Conservation (phyloP, 2,888 invertebrate species). For the Linnaemya vulpina region DNA sequence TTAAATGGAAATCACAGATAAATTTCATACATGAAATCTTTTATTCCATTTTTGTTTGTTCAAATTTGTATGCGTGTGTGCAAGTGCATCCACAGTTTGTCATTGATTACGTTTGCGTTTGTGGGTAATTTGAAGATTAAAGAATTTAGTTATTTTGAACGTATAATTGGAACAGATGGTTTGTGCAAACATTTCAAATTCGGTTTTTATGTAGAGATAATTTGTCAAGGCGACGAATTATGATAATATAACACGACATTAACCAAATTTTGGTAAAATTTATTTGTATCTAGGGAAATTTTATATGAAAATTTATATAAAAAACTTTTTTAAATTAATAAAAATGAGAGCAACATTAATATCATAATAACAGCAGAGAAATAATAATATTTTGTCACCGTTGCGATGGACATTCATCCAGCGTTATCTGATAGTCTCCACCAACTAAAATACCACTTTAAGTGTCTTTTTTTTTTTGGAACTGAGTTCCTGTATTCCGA, state of each 20-base stretch:
- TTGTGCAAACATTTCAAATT: constrained; percentile 72
- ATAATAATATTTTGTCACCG: no score
- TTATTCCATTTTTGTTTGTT: constrained; percentile 54
- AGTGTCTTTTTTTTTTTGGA: no score
- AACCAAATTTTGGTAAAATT: background rate
- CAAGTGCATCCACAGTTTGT: background rate
- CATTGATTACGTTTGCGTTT: constrained; percentile 49
- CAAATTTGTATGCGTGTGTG: constrained; percentile 26
- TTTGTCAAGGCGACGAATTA: constrained; percentile 65
- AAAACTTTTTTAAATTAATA: no score
- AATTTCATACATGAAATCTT: constrained; percentile 62
- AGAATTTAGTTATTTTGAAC: constrained; percentile 29
- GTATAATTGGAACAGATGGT: constrained; percentile 73
- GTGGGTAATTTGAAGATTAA: constrained; percentile 63
- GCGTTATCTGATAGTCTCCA: no score
- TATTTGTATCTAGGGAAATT: background rate
- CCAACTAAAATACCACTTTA: no score
- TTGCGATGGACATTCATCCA: no score
- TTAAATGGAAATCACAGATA: constrained; percentile 81
- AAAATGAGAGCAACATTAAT: no score
- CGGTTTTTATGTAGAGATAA: constrained; percentile 62
- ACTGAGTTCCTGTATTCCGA: no score
- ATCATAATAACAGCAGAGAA: no score
- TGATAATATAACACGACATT: constrained; percentile 8
- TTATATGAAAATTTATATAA: background rate